A percentile compares a stretch with the other conserved stretches of the same genome.
phyloP scores from a whole-genome alignment of 2,888 invertebrate genomes.

The Apantesis nais region DNA sequence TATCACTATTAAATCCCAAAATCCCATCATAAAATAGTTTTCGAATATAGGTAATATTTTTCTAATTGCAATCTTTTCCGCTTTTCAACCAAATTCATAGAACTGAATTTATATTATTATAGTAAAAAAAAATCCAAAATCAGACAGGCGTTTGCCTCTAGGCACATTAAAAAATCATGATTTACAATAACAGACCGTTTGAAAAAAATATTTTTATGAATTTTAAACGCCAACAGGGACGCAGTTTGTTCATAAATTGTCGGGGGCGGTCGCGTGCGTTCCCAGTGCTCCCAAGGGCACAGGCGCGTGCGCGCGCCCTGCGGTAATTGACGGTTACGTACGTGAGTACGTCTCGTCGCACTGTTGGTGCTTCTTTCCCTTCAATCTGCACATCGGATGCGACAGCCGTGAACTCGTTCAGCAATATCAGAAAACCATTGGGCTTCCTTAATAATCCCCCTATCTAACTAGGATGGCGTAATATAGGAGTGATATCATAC shows the following conservation, averaged over 20 bases:
- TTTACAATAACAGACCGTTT: slow-evolving; percentile 31
- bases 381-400: slow-evolving; percentile 75
- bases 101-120: no score
- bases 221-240: slow-evolving; percentile 48
- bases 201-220: slow-evolving; percentile 47
- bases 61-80: no score
- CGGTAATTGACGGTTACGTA: slow-evolving; percentile 72
- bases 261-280: slow-evolving; percentile 72
- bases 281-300: slow-evolving; percentile 66
- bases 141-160: neutral
- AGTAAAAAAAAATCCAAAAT: neutral
- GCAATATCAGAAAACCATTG: slow-evolving; percentile 61
- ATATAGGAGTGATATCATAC: neutral
- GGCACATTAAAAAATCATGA: slow-evolving; percentile 25
- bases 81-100: no score
- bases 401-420: slow-evolving; percentile 66
- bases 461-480: neutral
- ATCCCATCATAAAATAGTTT: no score
- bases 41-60: no score
- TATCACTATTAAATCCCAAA: no score
- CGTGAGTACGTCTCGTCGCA: slow-evolving; percentile 46
- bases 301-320: slow-evolving; percentile 70
- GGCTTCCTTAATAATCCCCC: slow-evolving; percentile 49
- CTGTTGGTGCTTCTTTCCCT: slow-evolving; percentile 73
- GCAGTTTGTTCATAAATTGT: slow-evolving; percentile 71